A percentile compares a stretch with the other conserved stretches of the same genome.
phyloP scores from a whole-genome alignment of 2,888 invertebrate genomes.

The Lissocephala sabroskyi region DNA sequence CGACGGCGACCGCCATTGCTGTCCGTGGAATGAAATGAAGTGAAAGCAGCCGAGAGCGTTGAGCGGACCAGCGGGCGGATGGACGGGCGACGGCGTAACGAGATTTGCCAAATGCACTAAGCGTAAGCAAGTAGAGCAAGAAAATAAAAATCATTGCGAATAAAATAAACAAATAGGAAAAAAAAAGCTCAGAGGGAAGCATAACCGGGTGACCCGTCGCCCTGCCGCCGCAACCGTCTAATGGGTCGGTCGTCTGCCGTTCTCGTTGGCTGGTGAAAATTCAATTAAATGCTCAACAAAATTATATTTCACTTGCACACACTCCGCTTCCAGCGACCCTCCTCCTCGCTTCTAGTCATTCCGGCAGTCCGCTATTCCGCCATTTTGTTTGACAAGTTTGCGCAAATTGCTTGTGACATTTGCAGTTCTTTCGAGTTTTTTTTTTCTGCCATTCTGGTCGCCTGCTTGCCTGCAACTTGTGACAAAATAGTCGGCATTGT shows the following conservation, averaged over 20 bases:
- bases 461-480: too few species aligned
- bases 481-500: neutral
- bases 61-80: neutral
- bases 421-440: neutral
- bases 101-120: constrained; percentile 28
- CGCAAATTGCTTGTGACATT: constrained; percentile 40
- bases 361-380: neutral
- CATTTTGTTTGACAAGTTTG: constrained; percentile 19
- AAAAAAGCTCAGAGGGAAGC: too few species aligned
- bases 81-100: constrained; percentile 20
- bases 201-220: too few species aligned
- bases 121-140: neutral
- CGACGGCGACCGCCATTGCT: neutral
- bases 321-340: too few species aligned
- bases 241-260: too few species aligned
- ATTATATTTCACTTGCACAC: constrained; percentile 30
- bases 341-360: too few species aligned
- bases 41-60: neutral
- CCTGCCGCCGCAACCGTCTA: too few species aligned
- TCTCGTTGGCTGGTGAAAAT: constrained; percentile 27
- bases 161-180: constrained; percentile 1
- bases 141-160: neutral
- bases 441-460: neutral
- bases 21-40: neutral
- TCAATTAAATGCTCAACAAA: constrained; percentile 41